These are phyloP conservation scores for Nasonovia ribisnigri DNA, from an alignment of 2,888 invertebrate genomes.

Conservation along the genomic window DNA sequence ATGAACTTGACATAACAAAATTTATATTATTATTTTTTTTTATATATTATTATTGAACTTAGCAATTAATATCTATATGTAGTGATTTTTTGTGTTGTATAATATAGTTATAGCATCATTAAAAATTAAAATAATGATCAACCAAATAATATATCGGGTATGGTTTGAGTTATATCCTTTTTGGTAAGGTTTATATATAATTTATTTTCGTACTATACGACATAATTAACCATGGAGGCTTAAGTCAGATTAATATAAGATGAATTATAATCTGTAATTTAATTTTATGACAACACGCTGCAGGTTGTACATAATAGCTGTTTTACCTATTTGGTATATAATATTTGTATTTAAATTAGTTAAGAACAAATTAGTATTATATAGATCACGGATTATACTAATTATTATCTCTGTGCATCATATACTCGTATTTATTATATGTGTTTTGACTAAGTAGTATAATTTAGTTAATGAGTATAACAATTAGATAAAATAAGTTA, in stretches of 20 bases:
- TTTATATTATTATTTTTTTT: background rate
- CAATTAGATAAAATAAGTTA: background rate
- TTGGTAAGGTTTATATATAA: background rate
- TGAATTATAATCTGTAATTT: background rate
- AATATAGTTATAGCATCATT: background rate
- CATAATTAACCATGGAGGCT: background rate
- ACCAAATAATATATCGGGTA: background rate
- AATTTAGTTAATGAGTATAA: background rate
- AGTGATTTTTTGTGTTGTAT: background rate
- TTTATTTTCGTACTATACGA: background rate
- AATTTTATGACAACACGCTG: background rate
- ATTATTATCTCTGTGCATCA: background rate
- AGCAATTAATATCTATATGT: background rate
- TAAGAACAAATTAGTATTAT: background rate
- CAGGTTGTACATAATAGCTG: background rate
- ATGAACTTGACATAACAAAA: background rate
- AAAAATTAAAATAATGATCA: background rate
- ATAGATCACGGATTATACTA: background rate
- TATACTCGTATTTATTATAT: background rate
- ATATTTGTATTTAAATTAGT: background rate
- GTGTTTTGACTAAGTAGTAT: background rate
- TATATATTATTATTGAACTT: background rate
- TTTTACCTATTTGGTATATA: background rate
- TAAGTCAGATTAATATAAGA: background rate
- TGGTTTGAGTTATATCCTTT: background rate